A percentile compares a stretch with the other conserved stretches of the same genome.
Conservation (phyloP, 2,113 vertebrate species). For the Ancistrus triradiatus region DNA sequence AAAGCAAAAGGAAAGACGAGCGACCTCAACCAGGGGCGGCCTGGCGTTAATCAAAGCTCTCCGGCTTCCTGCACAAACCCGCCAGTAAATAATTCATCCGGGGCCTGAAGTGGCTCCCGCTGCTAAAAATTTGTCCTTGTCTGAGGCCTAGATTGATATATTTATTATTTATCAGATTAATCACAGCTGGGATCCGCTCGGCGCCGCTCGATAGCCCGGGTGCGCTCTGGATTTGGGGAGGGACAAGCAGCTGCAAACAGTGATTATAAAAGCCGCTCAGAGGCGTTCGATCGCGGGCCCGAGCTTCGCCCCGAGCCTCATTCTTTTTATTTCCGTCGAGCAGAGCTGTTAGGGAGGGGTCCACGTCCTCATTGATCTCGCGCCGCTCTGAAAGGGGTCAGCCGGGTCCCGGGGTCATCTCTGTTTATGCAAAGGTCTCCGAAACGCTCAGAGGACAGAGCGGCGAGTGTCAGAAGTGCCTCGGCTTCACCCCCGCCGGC, state of each 20-base stretch:
- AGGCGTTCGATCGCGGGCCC: too few species aligned
- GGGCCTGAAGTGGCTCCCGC: constrained; percentile 90
- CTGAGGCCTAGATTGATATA: constrained; percentile 99
- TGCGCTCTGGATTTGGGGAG: constrained; percentile 38
- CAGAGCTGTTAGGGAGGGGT: constrained; percentile 36
- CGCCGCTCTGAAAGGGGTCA: constrained; percentile 57
- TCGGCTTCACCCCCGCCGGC: constrained; percentile 26
- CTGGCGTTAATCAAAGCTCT: constrained; percentile 99
- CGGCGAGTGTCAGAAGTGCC: constrained; percentile 50
- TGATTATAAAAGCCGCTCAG: constrained; percentile 49
- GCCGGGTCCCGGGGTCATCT: constrained; percentile 72
- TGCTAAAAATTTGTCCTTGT: constrained; percentile 99
- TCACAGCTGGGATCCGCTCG: constrained; percentile 85
- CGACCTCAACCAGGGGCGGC: constrained; percentile 93
- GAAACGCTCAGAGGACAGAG: constrained; percentile 56
- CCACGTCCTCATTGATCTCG: constrained; percentile 64
- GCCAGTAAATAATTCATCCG: constrained; percentile 99
- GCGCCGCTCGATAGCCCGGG: constrained; percentile 34
- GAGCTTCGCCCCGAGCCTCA: constrained; percentile 52
- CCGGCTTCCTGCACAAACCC: constrained; percentile 98
- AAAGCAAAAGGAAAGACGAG: constrained; percentile 64
- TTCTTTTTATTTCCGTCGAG: constrained; percentile 51
- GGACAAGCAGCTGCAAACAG: constrained; percentile 29
- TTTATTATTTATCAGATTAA: constrained; percentile 99
- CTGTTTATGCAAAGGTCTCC: constrained; percentile 71